Conservation (phyloP, 2,113 vertebrate species). For the Osmerus mordax region DNA sequence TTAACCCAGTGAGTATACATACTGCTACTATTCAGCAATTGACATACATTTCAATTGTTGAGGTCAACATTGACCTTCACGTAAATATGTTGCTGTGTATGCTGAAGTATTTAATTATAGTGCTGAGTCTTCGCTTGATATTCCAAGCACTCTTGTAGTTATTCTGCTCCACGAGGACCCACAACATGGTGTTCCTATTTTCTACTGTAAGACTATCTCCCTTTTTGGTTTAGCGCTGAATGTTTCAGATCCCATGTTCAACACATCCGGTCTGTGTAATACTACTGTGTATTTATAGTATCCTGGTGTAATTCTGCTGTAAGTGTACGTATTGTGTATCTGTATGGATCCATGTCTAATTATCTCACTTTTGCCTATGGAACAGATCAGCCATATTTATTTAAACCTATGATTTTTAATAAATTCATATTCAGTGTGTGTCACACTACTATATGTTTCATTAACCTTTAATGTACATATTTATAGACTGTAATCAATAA, state of each 20-base stretch:
- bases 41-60: no score
- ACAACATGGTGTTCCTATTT: no score
- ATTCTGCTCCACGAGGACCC: no score
- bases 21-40: neutral
- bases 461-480: neutral
- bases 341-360: constrained; percentile 35
- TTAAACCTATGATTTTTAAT: constrained; percentile 66
- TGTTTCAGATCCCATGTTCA: no score
- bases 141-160: no score
- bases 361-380: constrained; percentile 46
- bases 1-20: neutral
- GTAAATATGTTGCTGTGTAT: no score
- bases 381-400: constrained; percentile 59
- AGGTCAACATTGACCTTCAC: no score
- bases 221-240: no score
- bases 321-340: constrained; percentile 15
- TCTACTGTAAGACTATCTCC: no score
- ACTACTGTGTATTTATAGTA: neutral
- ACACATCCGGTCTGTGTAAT: neutral
- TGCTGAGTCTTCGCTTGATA: no score
- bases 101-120: no score
- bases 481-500: neutral
- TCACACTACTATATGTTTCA: neutral
- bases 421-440: constrained; percentile 45
- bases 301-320: neutral